Evolutionary conservation across 2,888 invertebrate genomes (phyloP).

Genomic region (Sthenelais limicola): DNA sequence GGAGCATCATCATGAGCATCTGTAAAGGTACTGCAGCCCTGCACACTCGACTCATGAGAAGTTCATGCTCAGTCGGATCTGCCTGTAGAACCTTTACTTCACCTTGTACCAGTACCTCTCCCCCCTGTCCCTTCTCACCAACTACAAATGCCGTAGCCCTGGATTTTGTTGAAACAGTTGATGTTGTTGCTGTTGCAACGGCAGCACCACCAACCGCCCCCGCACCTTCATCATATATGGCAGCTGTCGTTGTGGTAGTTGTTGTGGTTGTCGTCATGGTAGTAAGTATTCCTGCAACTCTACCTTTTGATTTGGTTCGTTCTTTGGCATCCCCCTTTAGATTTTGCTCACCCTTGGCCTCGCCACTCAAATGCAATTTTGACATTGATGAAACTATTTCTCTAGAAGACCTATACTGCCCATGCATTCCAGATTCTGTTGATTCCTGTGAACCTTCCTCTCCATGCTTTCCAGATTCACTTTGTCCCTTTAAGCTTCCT

Average conservation of each 20-base stretch:
- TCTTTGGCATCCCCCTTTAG: background rate
- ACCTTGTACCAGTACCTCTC: background rate
- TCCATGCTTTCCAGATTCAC: no score
- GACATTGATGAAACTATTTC: no score
- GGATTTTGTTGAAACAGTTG: background rate
- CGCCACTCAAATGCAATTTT: no score
- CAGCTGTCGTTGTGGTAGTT: slow-evolving; percentile 8
- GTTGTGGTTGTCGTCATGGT: background rate
- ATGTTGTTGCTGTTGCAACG: background rate
- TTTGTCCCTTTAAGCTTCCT: no score
- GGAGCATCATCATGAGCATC: slow-evolving; percentile 90
- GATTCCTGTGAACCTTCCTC: no score
- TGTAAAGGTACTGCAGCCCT: slow-evolving; percentile 94
- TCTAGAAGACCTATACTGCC: no score
- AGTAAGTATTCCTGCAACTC: background rate
- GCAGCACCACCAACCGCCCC: background rate
- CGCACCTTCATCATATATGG: background rate
- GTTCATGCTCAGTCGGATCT: background rate
- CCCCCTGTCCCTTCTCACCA: background rate
- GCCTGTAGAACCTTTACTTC: background rate
- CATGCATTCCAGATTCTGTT: no score
- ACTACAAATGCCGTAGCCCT: background rate
- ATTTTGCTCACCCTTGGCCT: background rate
- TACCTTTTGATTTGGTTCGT: background rate
- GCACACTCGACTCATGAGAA: slow-evolving; percentile 79